Base-by-base conservation (phyloP, 1,140 invertebrate genomes). In the Atta cephalotes region DNA sequence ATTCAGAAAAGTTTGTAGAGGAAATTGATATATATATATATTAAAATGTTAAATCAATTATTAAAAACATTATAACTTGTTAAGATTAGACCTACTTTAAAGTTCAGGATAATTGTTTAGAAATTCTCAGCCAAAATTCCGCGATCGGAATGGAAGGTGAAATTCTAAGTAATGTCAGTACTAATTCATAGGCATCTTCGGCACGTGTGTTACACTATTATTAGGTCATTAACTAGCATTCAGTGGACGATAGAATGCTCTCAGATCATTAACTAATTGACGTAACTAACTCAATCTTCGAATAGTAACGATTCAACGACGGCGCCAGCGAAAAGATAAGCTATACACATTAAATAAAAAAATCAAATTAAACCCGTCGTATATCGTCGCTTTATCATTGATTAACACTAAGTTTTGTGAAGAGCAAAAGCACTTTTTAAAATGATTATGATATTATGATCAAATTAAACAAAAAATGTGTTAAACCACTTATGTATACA, bases 181-280 rank as follows among this genome's bases (percentile, higher is more conserved):
- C 56, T 51, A 53, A 62, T 18, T 77, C n/a, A 31, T 16, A 45
- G 65, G 65, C 7, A 60, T 56, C 35, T 25, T 31, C 12, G 35
- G 21, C 9, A 28, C 45, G 51, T 70, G 66, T 70, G 39, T 25
- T 70, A 28, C 28, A 58, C 66, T 68, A 39, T 81, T 81, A 81
- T 81, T 71, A 81, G 66, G 16, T 78, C 82, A 63, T 88, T 86
- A 86, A 80, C 45, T 80, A 56, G 18, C 31, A 58, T 58, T 76
- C 28, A 79, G 25, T 39, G 0, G 14, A 28, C 45, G 62, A 68
- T 80, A 80, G 53, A 68, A 56, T 68, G 25, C 12, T 53, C 49
- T 35, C 3, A 53, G 58, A 76, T 87, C 85, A 85, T 85, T 74
- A 74, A 58, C 56, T 51, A 14, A 80, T 63, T 39, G 74, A 62